Percentiles rank a stretch among this genome's conserved stretches.
Evolutionary conservation across 1,140 invertebrate genomes (phyloP).

Genomic region (Sycophila sp.): DNA sequence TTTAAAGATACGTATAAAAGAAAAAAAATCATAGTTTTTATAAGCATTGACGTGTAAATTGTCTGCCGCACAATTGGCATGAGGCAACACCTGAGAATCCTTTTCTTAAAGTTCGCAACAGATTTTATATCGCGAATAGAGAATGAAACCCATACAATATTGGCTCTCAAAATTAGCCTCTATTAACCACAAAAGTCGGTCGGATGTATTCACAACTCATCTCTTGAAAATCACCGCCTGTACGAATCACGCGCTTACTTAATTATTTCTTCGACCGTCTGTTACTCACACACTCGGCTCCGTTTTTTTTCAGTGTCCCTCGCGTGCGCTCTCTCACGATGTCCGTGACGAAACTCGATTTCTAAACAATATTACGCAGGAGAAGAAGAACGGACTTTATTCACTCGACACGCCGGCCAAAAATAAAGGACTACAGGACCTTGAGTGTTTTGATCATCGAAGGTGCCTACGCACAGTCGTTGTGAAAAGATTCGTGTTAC

Average conservation of each 20-base stretch:
- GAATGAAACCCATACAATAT: no score
- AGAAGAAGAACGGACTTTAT: neutral
- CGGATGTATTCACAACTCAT: neutral
- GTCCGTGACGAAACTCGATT: conserved; percentile 1
- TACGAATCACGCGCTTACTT: neutral
- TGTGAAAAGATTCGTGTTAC: no score
- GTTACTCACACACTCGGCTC: neutral
- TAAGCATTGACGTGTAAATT: neutral
- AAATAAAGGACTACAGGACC: no score
- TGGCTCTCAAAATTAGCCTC: neutral
- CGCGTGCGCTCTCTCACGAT: neutral
- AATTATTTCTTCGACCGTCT: neutral
- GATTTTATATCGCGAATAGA: no score
- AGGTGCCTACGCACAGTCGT: no score
- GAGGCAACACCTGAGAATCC: neutral
- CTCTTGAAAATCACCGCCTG: neutral
- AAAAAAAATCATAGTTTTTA: no score
- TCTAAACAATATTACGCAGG: conserved; percentile 10
- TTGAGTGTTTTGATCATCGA: no score
- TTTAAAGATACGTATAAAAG: neutral
- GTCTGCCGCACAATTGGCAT: neutral
- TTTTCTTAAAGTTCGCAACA: neutral
- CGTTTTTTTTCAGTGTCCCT: neutral
- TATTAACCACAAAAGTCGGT: neutral
- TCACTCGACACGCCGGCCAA: no score